Evolutionary conservation across 2,888 invertebrate species (phyloP).

Genomic region (Calameuta filiformis): DNA sequence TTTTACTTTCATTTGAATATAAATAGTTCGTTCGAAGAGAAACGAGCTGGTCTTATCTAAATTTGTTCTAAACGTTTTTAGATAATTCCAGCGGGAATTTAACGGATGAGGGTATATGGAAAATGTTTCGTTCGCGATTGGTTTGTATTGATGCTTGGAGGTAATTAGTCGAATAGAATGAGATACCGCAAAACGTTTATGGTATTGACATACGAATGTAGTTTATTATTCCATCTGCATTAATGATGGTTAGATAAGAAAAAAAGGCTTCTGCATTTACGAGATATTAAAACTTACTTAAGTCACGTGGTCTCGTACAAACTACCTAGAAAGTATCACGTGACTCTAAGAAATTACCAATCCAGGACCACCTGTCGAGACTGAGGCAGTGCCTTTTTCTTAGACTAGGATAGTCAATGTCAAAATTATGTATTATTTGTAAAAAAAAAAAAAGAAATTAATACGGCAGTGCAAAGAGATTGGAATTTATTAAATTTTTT

Average conservation of each 20-base stretch:
- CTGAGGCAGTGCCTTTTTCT: not conserved
- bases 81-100: not conserved
- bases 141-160: not conserved
- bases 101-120: not conserved
- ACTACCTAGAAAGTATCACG: not conserved
- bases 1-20: not conserved
- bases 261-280: not conserved
- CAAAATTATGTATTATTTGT: not conserved
- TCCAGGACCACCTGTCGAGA: not conserved
- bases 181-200: not conserved
- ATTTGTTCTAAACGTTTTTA: not conserved
- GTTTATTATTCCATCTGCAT: not conserved
- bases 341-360: not conserved
- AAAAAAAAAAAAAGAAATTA: not conserved
- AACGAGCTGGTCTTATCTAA: not conserved
- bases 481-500: not conserved
- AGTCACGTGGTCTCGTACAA: not conserved
- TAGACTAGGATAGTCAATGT: not conserved
- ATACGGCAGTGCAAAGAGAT: not conserved
- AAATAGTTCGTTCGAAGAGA: not conserved
- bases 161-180: not conserved
- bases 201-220: not conserved
- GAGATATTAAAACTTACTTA: not conserved
- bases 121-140: not conserved
- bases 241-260: not conserved